Evolutionary conservation across 2,888 invertebrate genomes (phyloP).

Genomic region (Xiphydria camelus): DNA sequence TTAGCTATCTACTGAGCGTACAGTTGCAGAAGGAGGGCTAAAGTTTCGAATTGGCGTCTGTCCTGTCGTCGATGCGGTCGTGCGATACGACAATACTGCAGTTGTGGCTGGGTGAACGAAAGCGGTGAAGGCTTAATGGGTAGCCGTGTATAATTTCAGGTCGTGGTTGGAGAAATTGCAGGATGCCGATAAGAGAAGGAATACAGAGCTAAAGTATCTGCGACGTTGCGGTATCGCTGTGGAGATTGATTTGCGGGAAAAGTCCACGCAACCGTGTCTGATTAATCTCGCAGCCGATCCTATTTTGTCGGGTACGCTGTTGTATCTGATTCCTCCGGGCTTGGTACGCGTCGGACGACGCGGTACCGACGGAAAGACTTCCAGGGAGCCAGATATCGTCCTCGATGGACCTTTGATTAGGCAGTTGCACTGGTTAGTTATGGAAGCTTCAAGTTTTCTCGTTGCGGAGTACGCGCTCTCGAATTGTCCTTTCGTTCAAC

Average conservation of each 20-base stretch:
- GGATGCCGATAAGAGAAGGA: conserved; percentile 59
- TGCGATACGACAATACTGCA: too few species aligned
- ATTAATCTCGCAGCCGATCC: conserved; percentile 69
- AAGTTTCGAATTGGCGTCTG: too few species aligned
- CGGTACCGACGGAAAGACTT: conserved; percentile 26
- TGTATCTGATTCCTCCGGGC: conserved; percentile 61
- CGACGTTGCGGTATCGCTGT: conserved; percentile 64
- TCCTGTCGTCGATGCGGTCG: too few species aligned
- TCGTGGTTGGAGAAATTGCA: conserved; percentile 59
- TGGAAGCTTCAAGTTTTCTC: too few species aligned
- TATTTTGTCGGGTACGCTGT: conserved; percentile 64
- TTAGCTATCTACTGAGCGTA: too few species aligned
- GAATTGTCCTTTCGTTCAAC: too few species aligned
- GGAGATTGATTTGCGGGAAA: conserved; percentile 53
- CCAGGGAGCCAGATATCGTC: conserved; percentile 61
- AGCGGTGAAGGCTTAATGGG: conserved; percentile 6
- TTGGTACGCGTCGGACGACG: conserved; percentile 58
- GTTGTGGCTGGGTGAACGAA: background rate
- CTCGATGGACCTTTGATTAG: conserved; percentile 66
- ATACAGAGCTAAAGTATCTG: conserved; percentile 60
- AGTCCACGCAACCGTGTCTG: conserved; percentile 61
- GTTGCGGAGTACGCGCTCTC: too few species aligned
- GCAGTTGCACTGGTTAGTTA: conserved; percentile 65
- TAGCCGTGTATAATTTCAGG: conserved; percentile 43
- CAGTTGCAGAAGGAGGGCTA: too few species aligned